Conservation (phyloP, 2,113 vertebrate species). For the Synodontis membranacea region DNA sequence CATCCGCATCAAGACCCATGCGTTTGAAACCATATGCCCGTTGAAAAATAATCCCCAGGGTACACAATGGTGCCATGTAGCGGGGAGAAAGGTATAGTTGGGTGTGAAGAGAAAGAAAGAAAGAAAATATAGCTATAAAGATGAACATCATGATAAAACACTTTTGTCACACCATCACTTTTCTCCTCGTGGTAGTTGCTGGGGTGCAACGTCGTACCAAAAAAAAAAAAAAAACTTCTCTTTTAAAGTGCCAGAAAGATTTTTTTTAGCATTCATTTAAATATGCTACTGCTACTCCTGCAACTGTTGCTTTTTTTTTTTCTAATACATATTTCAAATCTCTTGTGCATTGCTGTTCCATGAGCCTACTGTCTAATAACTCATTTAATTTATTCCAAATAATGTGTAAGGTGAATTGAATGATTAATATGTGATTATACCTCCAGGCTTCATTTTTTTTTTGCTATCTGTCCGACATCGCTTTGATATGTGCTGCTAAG, state of each 20-base stretch:
- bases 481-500: background rate
- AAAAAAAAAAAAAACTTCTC: background rate
- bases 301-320: background rate
- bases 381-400: background rate
- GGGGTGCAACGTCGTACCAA: too few relatives aligned
- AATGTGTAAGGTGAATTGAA: background rate
- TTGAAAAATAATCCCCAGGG: constrained; percentile 18
- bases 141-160: background rate
- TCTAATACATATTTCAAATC: background rate
- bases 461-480: background rate
- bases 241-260: background rate
- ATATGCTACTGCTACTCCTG: background rate
- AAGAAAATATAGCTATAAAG: background rate
- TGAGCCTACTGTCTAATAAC: background rate
- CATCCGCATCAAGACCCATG: constrained; percentile 66
- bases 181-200: background rate
- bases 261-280: background rate
- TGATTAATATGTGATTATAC: too few relatives aligned
- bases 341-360: background rate
- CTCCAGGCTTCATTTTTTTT: too few relatives aligned
- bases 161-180: constrained; percentile 1
- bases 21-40: constrained; percentile 57
- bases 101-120: background rate
- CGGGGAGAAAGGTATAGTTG: background rate
- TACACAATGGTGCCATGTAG: background rate